These are phyloP conservation scores for Glyptemys insculpta DNA, from an alignment of 2,797 vertebrate genomes.

Conservation along the genomic window DNA sequence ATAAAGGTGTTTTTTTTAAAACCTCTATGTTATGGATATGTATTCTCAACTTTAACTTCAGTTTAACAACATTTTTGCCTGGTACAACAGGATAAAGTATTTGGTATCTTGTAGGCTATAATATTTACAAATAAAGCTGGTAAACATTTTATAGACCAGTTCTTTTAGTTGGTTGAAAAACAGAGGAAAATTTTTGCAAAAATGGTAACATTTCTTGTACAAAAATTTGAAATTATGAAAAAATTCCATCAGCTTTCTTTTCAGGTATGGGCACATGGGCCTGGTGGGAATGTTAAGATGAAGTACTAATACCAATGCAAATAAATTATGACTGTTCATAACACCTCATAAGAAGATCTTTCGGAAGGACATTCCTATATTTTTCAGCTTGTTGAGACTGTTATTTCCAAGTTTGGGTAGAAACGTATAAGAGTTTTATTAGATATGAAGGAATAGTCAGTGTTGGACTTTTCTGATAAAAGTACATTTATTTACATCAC, in stretches of 20 bases:
- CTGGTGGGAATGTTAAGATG: neutral
- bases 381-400: neutral
- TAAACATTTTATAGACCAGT: neutral
- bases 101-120: neutral
- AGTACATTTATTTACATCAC: neutral
- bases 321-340: neutral
- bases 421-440: conserved; percentile 15
- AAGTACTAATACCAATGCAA: neutral
- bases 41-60: neutral
- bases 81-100: neutral
- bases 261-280: neutral
- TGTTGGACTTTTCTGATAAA: conserved; percentile 15
- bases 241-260: neutral
- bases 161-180: neutral
- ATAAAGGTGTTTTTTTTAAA: neutral
- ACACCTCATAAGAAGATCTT: neutral
- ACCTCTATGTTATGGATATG: neutral
- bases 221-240: neutral
- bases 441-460: neutral
- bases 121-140: neutral
- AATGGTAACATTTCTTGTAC: neutral
- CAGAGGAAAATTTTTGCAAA: neutral
- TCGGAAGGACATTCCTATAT: neutral
- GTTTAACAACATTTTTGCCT: neutral
- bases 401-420: neutral